Conservation (phyloP, 92 coral and sea anemone genomes). For the Paragorgia papillata region DNA sequence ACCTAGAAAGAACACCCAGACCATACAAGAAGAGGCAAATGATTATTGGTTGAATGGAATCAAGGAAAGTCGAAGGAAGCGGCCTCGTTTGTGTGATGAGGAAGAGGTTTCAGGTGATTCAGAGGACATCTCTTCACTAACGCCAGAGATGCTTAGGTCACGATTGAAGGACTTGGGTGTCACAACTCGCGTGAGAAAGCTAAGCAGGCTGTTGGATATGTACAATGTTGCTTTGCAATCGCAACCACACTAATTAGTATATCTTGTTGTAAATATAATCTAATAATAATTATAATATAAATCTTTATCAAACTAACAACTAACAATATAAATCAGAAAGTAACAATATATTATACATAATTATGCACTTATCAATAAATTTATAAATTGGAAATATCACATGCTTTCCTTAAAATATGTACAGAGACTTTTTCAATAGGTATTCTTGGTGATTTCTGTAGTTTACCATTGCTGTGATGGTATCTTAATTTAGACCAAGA, state of each 20-base stretch:
- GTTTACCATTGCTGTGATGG: constrained; percentile 24
- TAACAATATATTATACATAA: too few relatives aligned
- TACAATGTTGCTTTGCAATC: constrained; percentile 45
- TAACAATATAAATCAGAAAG: too few relatives aligned
- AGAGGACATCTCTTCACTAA: too few relatives aligned
- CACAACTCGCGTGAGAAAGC: constrained; percentile 45
- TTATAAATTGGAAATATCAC: constrained; percentile 12
- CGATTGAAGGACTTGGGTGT: constrained; percentile 48
- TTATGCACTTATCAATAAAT: too few relatives aligned
- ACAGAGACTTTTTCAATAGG: constrained; percentile 49
- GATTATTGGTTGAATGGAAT: too few relatives aligned
- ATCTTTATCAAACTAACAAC: too few relatives aligned
- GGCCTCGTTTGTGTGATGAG: too few relatives aligned
- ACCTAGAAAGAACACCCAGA: too few relatives aligned
- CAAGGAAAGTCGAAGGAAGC: too few relatives aligned
- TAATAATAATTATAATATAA: neutral
- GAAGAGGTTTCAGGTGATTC: too few relatives aligned
- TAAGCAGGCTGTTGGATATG: constrained; percentile 46
- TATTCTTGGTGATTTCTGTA: constrained; percentile 42
- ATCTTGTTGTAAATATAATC: neutral
- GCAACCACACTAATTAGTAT: neutral
- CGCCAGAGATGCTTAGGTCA: constrained; percentile 19
- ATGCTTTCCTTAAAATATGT: constrained; percentile 38
- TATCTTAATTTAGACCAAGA: constrained; percentile 44
- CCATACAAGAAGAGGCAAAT: too few relatives aligned